Evolutionary conservation across 2,797 vertebrate genomes (phyloP).

Genomic region (Lepidocolaptes lacrymiger): DNA sequence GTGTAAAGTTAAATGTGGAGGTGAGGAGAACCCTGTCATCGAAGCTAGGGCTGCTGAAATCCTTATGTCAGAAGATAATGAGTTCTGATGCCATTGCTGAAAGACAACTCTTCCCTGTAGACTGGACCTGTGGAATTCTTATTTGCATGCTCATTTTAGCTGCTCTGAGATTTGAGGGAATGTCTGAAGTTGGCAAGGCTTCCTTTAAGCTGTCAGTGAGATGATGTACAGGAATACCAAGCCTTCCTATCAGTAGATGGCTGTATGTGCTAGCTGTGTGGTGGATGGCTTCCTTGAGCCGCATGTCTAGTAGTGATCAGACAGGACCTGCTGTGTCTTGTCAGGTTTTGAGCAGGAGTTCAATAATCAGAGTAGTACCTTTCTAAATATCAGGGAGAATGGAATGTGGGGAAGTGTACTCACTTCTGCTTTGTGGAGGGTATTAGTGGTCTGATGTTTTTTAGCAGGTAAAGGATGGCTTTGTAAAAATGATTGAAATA

Average conservation of each 20-base stretch:
- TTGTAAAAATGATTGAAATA: not conserved
- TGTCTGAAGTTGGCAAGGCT: not conserved
- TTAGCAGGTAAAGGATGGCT: not conserved
- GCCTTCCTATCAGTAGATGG: slow-evolving; percentile 36
- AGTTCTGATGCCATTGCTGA: not conserved
- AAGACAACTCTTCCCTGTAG: not conserved
- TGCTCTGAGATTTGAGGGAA: not conserved
- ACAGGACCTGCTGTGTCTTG: not conserved
- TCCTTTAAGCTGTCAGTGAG: not conserved
- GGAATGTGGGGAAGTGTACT: not conserved
- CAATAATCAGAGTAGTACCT: not conserved
- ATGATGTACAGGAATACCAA: not conserved
- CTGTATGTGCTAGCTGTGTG: slow-evolving; percentile 12
- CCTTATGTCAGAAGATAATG: not conserved
- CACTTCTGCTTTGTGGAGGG: not conserved
- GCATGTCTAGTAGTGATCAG: not conserved
- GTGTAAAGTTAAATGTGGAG: not conserved
- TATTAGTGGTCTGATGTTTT: not conserved
- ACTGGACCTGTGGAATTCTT: not conserved
- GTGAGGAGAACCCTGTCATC: not conserved
- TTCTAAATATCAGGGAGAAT: not conserved
- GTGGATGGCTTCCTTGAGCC: not conserved
- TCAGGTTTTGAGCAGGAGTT: not conserved
- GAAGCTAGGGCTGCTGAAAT: not conserved
- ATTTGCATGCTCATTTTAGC: not conserved